These are phyloP conservation scores for Calliphora vicina DNA, from an alignment of 1,140 invertebrate species.

Conservation along the genomic window DNA sequence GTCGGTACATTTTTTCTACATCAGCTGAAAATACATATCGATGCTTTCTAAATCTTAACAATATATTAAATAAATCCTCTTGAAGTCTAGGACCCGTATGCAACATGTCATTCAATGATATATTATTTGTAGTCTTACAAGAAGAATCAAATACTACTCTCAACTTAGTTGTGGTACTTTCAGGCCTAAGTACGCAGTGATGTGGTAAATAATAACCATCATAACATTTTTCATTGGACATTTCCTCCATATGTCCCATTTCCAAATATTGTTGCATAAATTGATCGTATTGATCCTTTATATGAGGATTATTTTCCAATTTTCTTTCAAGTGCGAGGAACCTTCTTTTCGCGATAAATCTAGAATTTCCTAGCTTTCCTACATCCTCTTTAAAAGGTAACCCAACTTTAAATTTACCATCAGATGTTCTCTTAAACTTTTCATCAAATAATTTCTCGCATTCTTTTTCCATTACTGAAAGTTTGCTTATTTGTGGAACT, in stretches of 20 bases:
- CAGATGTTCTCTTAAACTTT: neutral
- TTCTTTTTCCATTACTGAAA: slow-evolving; percentile 35
- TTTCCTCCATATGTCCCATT: slow-evolving; percentile 56
- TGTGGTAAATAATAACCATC: slow-evolving; percentile 51
- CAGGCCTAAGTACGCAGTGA: slow-evolving; percentile 45
- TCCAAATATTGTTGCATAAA: slow-evolving; percentile 55
- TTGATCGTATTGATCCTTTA: slow-evolving; percentile 39
- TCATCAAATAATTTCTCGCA: slow-evolving; percentile 39
- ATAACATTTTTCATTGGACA: slow-evolving; percentile 41
- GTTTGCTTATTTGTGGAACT: slow-evolving; percentile 19
- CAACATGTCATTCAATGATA: no score
- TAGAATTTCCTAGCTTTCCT: slow-evolving; percentile 51
- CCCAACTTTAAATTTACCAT: slow-evolving; percentile 43
- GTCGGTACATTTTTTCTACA: no score
- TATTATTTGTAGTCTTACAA: no score
- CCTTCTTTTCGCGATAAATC: slow-evolving; percentile 45
- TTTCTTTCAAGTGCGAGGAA: slow-evolving; percentile 52
- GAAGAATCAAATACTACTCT: no score
- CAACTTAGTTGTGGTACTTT: slow-evolving; percentile 43
- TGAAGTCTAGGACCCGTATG: no score
- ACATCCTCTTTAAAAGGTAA: slow-evolving; percentile 41
- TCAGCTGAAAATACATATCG: no score
- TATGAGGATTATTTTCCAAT: slow-evolving; percentile 45
- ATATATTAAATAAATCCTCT: no score
- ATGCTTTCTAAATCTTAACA: no score